Evolutionary conservation across 2,113 vertebrate species (phyloP).

Genomic region (Pelecanus crispus): DNA sequence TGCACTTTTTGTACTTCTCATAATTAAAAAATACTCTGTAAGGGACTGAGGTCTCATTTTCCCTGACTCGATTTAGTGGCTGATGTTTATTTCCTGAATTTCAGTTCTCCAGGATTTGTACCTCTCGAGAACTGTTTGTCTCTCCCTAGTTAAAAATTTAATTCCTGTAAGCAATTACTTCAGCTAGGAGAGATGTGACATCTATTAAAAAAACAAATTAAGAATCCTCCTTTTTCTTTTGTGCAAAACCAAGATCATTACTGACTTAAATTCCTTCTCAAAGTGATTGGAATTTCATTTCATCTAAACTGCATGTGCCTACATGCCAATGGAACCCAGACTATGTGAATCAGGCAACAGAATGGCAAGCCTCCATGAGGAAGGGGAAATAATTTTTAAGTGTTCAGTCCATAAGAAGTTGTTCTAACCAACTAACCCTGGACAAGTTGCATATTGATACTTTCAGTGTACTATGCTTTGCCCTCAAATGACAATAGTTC

Average conservation of each 20-base stretch:
- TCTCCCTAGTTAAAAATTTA: neutral
- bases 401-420: neutral
- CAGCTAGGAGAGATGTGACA: neutral
- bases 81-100: neutral
- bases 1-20: neutral
- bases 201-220: neutral
- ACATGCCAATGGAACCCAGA: neutral
- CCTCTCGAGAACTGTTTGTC: neutral
- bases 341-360: neutral
- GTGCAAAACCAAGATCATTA: neutral
- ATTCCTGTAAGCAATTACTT: neutral
- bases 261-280: neutral
- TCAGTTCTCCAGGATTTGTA: neutral
- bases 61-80: neutral
- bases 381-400: neutral
- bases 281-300: neutral
- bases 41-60: neutral
- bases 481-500: neutral
- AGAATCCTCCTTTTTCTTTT: neutral
- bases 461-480: neutral
- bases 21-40: neutral
- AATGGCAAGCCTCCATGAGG: neutral
- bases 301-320: neutral
- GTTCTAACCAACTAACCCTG: neutral
- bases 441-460: neutral